Evolutionary conservation across 2,888 invertebrate genomes (phyloP), one percentile per base, ranked within the genome.

Genomic region (Drosophila eohydei): DNA sequence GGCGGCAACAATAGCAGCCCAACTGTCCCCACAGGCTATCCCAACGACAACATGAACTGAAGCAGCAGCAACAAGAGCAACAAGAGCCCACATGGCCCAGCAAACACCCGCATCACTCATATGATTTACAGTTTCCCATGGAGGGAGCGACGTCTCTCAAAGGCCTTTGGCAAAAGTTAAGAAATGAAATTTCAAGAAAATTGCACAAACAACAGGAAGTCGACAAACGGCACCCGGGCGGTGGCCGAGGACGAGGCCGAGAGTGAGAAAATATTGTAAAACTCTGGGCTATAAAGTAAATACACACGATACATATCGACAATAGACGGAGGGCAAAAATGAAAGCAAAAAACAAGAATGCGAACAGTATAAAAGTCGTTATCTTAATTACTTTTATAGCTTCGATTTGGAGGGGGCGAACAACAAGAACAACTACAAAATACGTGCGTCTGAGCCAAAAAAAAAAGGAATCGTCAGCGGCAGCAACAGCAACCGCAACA

Each of bases 371-470:
- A 74, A 86, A 90, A 90, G 85, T 90, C 88, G 88, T 90, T 90
- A 90, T 90, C 90, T 90, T 90, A 90, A 90, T 90, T 90, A 90
- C 90, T 90, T 90, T 84, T 89, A 89, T 80, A 85, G 88, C 89
- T 85, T 88, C 89, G 90, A 90, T 90, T 89, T 82, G 77, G 74
- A 71, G 75, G 65, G 46, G 63, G 12, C 32, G 11, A n/a, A 30
- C 52, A 52, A n/a, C 52, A 38, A 52, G 26, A 38, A 28, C 28
- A 38, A 38, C 46, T 28, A 58, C 44, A 36, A 48, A 58, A 21
- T 58, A 48, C 58, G 58, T 48, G 58, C 38, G 48, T 30, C 38
- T 48, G 67, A 62, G 61, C 34, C 41, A 64, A 65, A 70, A 64
- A 68, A 21, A 59, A 50, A 50, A 44, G 44, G 26, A 4, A 30